These are phyloP conservation scores for Semnornis frantzii DNA, from an alignment of 2,113 vertebrate species.

Conservation along the genomic window DNA sequence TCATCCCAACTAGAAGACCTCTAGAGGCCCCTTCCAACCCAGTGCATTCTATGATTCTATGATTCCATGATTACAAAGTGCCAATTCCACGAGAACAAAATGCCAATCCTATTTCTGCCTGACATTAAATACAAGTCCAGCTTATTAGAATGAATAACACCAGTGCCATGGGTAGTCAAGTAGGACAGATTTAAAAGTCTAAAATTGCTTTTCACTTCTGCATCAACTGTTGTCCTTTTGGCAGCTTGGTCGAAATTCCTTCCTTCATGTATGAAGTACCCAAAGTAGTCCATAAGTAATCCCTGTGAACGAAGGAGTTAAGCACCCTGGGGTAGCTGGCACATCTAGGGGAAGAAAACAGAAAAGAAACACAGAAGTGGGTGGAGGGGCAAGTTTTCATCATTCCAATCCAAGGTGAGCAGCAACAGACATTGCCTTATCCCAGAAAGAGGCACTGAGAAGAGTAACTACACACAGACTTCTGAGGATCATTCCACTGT, in stretches of 20 bases:
- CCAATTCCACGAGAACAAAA: not conserved
- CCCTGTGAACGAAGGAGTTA: not conserved
- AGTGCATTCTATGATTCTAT: too few relatives aligned
- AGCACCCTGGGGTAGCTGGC: rapidly evolving
- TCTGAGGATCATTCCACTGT: not conserved
- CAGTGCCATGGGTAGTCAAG: not conserved
- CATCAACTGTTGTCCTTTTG: not conserved
- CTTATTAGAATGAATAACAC: not conserved
- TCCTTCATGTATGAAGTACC: rapidly evolving
- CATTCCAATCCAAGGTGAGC: not conserved
- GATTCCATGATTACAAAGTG: not conserved
- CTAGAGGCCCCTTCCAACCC: too few relatives aligned
- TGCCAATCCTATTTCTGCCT: not conserved
- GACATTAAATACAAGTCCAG: not conserved
- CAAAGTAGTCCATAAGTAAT: not conserved
- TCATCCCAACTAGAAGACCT: not conserved
- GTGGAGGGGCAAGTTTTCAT: not conserved
- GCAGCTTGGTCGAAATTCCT: not conserved
- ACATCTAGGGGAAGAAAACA: not conserved
- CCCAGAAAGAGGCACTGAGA: rapidly evolving
- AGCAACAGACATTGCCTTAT: not conserved
- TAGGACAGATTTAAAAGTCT: not conserved
- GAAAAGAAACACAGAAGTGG: not conserved
- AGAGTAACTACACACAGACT: not conserved
- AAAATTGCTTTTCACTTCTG: not conserved